Conservation (phyloP, 1,140 invertebrate genomes). For the Cylas formicarius region DNA sequence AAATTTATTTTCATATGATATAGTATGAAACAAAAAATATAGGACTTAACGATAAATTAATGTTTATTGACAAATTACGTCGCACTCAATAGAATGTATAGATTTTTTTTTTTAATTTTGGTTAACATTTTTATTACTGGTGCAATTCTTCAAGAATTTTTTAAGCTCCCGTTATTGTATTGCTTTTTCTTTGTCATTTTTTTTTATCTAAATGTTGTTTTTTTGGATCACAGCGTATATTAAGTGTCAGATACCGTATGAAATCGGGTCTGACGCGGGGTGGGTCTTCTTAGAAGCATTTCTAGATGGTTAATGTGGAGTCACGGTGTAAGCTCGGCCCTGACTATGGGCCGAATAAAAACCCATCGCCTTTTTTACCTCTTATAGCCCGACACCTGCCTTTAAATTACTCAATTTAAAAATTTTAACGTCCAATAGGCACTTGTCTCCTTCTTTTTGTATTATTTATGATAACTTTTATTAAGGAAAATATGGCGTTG, state of each 20-base stretch:
- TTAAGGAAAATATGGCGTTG: too few relatives aligned
- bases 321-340: slow-evolving; percentile 20
- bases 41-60: too few relatives aligned
- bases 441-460: too few relatives aligned
- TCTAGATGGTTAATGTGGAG: slow-evolving; percentile 16
- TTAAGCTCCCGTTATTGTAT: too few relatives aligned
- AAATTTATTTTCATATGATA: too few relatives aligned
- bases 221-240: neutral
- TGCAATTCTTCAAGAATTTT: too few relatives aligned
- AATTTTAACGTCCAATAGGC: slow-evolving; percentile 15
- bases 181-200: neutral
- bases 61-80: too few relatives aligned
- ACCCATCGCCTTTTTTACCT: slow-evolving; percentile 22
- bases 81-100: too few relatives aligned
- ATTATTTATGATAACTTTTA: too few relatives aligned
- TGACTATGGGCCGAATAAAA: slow-evolving; percentile 23
- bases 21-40: too few relatives aligned
- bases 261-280: slow-evolving; percentile 14
- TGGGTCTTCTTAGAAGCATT: slow-evolving; percentile 20
- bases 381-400: slow-evolving; percentile 22
- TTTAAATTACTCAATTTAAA: slow-evolving; percentile 24
- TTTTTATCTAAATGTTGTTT: slow-evolving; percentile 2
- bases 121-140: too few relatives aligned
- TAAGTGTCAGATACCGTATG: slow-evolving; percentile 1
- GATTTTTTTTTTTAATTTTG: too few relatives aligned